Base-by-base conservation (phyloP, 2,113 vertebrate species). In the Ariopsis seemanni region DNA sequence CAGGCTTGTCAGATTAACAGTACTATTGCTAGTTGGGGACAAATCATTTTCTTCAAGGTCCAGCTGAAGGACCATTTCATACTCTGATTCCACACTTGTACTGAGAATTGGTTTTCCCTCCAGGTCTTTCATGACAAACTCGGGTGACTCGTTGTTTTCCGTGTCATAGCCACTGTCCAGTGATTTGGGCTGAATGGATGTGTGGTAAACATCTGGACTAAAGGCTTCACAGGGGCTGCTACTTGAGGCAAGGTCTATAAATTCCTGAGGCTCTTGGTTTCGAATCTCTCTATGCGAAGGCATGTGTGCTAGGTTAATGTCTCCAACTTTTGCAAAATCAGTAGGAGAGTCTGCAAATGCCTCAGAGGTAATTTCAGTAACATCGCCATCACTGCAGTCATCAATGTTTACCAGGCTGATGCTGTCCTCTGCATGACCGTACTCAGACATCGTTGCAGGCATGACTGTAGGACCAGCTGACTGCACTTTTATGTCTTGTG, bases 131-230 rank as follows among this genome's bases (percentile, higher is more conserved):
- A 97, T 95, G 62, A 97, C 92, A 12, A 99, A 98, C 92, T 98
- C 97, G 0, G 98, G 98, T 14, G 97, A 99, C 91, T 98, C 98
- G 0, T 99, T 97, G 91, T 99, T 99, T 93, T 99, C 98, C 0
- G 98, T 99, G 93, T 99, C 98, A 1, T 99, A 99, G 85, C 98
- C 98, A 0, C 98, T 99, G 90, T 99, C 98, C 1, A 97, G 90
- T 11, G 98, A 98, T 57, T 96, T 97, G 57, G 97, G 96, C 63
- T 97, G 96, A 82, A 96, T 92, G 0, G 94, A 88, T 1, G 94
- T 91, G 0, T 90, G 67, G 77, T 95, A 97, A 34, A 91, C 85
- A 4, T 94, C 94, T 0, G 94, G 96, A 3, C 96, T 97, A 91
- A 96, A 97, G 34, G 92, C 93, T 88, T 97, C 96, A 67, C 93